Percentiles rank a stretch among this genome's conserved stretches.
These are phyloP conservation scores for Staurois parvus DNA, from an alignment of 2,797 vertebrate species.

Conservation along the genomic window DNA sequence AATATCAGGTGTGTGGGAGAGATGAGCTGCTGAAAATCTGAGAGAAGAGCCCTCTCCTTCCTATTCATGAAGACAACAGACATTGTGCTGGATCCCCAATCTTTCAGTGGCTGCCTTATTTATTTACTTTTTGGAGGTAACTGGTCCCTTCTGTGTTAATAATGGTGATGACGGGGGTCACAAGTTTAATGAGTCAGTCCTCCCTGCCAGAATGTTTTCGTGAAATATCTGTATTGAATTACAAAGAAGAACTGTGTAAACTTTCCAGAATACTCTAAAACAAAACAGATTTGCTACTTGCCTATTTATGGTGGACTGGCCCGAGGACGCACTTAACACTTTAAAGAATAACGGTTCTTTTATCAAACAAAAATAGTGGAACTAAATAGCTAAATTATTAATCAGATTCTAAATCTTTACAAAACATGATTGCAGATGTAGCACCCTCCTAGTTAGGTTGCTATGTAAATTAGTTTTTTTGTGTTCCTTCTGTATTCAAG, in stretches of 20 bases:
- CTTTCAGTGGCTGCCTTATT: slow-evolving; percentile 42
- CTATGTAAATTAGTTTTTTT: too few relatives aligned
- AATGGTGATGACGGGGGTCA: slow-evolving; percentile 42
- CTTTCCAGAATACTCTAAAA: slow-evolving; percentile 10
- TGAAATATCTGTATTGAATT: slow-evolving; percentile 18
- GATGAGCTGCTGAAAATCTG: slow-evolving; percentile 54
- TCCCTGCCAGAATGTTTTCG: slow-evolving; percentile 7
- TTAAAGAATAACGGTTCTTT: neutral
- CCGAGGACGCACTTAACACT: neutral
- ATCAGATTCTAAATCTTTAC: too few relatives aligned
- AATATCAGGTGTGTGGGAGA: slow-evolving; percentile 49
- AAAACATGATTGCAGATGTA: too few relatives aligned
- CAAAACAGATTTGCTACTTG: slow-evolving; percentile 13
- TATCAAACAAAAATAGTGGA: neutral
- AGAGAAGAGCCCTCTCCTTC: slow-evolving; percentile 30
- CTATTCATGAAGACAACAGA: slow-evolving; percentile 46
- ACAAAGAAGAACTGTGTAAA: slow-evolving; percentile 22
- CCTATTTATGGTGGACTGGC: slow-evolving; percentile 8
- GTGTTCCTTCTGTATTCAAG: too few relatives aligned
- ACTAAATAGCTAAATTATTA: neutral
- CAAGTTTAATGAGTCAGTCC: slow-evolving; percentile 54
- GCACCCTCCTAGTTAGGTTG: too few relatives aligned
- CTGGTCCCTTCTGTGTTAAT: slow-evolving; percentile 27
- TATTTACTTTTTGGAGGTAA: slow-evolving; percentile 35
- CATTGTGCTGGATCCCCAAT: slow-evolving; percentile 9